Base-by-base conservation (phyloP, 2,797 vertebrate genomes). In the Clamator glandarius region DNA sequence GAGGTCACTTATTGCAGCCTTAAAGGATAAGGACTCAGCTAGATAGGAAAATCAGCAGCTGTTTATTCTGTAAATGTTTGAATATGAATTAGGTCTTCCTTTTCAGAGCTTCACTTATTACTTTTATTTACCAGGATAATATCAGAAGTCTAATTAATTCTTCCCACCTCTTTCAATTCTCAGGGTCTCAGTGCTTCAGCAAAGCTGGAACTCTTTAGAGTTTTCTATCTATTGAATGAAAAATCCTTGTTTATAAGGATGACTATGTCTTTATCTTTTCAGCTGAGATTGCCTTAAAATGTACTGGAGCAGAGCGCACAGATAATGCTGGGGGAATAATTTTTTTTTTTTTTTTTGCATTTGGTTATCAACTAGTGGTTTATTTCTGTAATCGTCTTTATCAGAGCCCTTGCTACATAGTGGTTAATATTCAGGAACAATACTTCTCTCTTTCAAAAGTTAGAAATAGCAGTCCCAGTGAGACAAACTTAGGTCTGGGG, bases 1-100 rank as follows among this genome's bases (percentile, higher is more conserved):
- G 94, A 94, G 81, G 51, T 97, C 96, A 93, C 76, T 94, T 97
- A 96, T 88, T 97, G 94, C 93, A 94, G 93, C 78, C 94, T 95
- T 86, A 68, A 88, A 95, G 93, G 93, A 92, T 92, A 95, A 96
- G 64, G 89, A 66, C 63, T 70, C 42, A 70, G 68, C 84, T 87
- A 67, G 89, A 90, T 86, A 77, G 85, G 59, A 90, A 72, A 75
- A 87, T 89, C 68, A 62, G 76, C 72, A 85, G 94, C 94, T 96
- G 96, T 96, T 97, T 97, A 97, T 96, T 96, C 95, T 89, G 88
- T 96, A 97, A 97, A 95, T 95, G 97, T 96, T 95, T 96, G 93
- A 95, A 96, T 96, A 96, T 84, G 93, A 94, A 97, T 93, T 88
- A 83, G 70, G 77, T 75, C 92, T 90, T 95, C 92, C 79, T 95